A percentile compares a stretch with the other conserved stretches of the same genome.
Conservation (phyloP, 2,888 invertebrate genomes). For the Andricus curvator region DNA sequence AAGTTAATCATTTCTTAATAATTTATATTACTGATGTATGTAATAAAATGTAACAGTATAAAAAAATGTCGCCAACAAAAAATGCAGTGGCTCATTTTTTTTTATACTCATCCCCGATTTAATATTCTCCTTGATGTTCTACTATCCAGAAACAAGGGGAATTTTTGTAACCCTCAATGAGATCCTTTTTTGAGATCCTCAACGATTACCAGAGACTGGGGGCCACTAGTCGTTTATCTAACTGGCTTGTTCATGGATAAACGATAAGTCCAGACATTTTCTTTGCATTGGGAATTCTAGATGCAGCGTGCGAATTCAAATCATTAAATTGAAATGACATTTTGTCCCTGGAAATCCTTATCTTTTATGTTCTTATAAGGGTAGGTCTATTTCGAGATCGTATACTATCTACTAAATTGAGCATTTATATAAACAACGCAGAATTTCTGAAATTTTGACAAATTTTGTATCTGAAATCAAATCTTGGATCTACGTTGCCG, state of each 20-base stretch:
- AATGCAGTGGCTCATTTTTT: too few relatives aligned
- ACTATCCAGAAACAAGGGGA: not conserved
- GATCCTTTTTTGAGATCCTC: not conserved
- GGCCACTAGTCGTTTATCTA: constrained; percentile 9
- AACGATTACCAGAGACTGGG: not conserved
- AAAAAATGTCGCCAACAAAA: too few relatives aligned
- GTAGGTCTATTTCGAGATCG: constrained; percentile 4
- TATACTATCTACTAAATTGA: not conserved
- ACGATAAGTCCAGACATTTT: constrained; percentile 17
- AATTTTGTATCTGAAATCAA: not conserved
- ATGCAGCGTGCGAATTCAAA: constrained; percentile 4
- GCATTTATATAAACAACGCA: not conserved
- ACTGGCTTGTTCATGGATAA: constrained; percentile 3
- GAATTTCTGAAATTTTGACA: not conserved
- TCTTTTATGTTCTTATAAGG: constrained; percentile 22
- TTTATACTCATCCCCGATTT: not conserved
- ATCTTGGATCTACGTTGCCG: too few relatives aligned
- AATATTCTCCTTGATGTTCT: not conserved
- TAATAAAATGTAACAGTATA: too few relatives aligned
- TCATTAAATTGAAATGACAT: constrained; percentile 29
- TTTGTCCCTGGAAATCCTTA: not conserved
- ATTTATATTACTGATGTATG: too few relatives aligned
- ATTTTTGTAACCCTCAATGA: not conserved
- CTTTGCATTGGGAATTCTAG: constrained; percentile 8
- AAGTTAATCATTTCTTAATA: too few relatives aligned